phyloP scores from a whole-genome alignment of 2,797 vertebrate genomes.

The Amphiprion clarkii region DNA sequence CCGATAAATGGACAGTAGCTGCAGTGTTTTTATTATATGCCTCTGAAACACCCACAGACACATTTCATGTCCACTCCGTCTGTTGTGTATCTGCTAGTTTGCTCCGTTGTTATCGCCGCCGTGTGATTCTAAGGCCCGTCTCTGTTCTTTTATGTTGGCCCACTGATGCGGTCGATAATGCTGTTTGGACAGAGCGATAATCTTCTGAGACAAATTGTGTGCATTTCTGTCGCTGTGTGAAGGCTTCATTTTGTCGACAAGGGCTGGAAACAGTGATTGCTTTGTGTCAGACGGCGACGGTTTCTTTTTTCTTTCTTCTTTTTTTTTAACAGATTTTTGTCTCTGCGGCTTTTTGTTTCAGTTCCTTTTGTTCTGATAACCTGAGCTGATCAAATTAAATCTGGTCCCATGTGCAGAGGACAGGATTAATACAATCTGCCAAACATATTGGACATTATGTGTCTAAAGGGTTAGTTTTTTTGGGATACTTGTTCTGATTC shows the following conservation, averaged over 20 bases:
- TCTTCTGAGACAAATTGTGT: conserved; percentile 34
- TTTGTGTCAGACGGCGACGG: conserved; percentile 8
- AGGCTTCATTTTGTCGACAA: conserved; percentile 10
- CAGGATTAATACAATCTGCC: not conserved
- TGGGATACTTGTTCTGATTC: too few species aligned
- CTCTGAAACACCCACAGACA: conserved; percentile 48
- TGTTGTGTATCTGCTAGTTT: conserved; percentile 23
- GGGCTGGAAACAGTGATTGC: conserved; percentile 11
- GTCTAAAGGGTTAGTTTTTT: not conserved
- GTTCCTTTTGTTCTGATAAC: not conserved
- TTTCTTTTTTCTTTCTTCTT: rapidly evolving
- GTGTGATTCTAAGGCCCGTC: conserved; percentile 3
- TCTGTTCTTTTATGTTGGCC: conserved; percentile 36
- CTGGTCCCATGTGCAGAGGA: not conserved
- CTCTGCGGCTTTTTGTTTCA: not conserved
- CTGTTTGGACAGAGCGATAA: conserved; percentile 65
- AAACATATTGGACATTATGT: not conserved
- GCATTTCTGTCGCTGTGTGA: not conserved
- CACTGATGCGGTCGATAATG: conserved; percentile 50
- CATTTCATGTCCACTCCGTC: conserved; percentile 17
- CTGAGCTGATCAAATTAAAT: conserved; percentile 1
- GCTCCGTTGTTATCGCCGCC: conserved; percentile 31
- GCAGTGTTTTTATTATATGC: conserved; percentile 45
- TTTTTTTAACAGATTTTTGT: not conserved
- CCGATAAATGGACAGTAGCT: conserved; percentile 51